Base-by-base conservation (phyloP, 2,113 vertebrate species). In the Leptocoma aspasia region DNA sequence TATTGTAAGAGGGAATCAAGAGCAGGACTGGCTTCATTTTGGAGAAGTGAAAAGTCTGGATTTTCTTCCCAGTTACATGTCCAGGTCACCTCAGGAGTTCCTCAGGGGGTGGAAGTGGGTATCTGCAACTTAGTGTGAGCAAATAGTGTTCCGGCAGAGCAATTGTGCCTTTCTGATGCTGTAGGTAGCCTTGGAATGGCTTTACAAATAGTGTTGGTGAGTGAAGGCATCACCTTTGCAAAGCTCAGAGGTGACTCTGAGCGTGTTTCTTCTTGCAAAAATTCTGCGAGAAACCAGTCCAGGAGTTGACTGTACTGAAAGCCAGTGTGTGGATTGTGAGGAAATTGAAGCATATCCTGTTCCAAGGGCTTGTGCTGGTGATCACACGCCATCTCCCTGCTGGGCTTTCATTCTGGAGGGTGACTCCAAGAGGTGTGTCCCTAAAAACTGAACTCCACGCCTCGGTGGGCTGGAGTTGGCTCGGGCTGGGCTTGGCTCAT, bases 311-410 rank as follows among this genome's bases (percentile, higher is more conserved):
- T 75, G 71, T 71, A 41, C 60, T 0, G 1, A 61, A 66, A 72
- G 39, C 37, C 24, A 24, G 13, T 7, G 39, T 0, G 2, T 18
- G 52, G 37, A 81, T 49, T 86, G 71, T 49, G 71, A 95, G 85
- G 92, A 94, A 95, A 61, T 78, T 6, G 85, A 83, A 53, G 90
- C 82, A 81, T 45, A 82, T 91, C 96, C 94, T 89, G 88, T 93
- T 93, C 71, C 33, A 9, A 49, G 79, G 60, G 22, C 30, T 82
- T 10, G 50, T 2, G 6, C 14, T 37, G 23, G 39, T 9, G 7
- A 41, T 90, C 71, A 52, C 66, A 82, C 2, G 2, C 27, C 44
- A 18, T 23, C 59, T 83, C 57, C 18, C 61, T 68, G 72, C 79
- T 14, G 76, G 31, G 57, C 35, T 79, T 91, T 77, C 0, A 0